A percentile compares a stretch with the other conserved stretches of the same genome.
phyloP scores from a whole-genome alignment of 2,888 invertebrate genomes.

The Sisyra nigra region DNA sequence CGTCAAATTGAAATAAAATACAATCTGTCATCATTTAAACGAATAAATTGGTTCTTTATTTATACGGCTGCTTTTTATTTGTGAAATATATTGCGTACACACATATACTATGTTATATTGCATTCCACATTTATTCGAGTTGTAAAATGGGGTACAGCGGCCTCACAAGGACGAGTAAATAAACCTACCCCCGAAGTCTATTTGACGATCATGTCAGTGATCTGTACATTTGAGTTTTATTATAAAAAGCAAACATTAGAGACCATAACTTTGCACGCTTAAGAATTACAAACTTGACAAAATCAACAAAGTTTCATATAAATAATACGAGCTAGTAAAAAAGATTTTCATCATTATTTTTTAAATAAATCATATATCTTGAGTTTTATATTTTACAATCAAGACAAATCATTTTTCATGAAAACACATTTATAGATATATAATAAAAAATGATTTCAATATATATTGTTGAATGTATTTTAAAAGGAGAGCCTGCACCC shows the following conservation, averaged over 20 bases:
- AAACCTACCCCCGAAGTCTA: background rate
- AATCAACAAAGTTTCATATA: too few relatives aligned
- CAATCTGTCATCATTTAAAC: too few relatives aligned
- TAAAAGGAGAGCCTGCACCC: background rate
- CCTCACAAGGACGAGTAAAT: background rate
- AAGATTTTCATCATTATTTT: background rate
- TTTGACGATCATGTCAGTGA: conserved; percentile 1
- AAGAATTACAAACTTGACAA: too few relatives aligned
- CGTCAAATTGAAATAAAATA: too few relatives aligned
- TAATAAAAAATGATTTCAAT: background rate
- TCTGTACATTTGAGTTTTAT: background rate
- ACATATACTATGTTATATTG: conserved; percentile 2
- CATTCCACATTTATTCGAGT: conserved; percentile 6
- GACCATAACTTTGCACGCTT: too few relatives aligned
- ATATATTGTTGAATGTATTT: background rate
- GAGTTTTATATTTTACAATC: background rate
- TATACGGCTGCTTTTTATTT: too few relatives aligned
- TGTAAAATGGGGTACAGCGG: conserved; percentile 2
- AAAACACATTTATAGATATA: background rate
- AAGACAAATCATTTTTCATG: background rate
- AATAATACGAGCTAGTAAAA: background rate
- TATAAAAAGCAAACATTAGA: too few relatives aligned
- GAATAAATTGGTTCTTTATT: too few relatives aligned
- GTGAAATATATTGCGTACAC: too few relatives aligned
- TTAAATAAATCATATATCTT: background rate